phyloP scores from a whole-genome alignment of 2,888 invertebrate species.

The Balanococcus diminutus region DNA sequence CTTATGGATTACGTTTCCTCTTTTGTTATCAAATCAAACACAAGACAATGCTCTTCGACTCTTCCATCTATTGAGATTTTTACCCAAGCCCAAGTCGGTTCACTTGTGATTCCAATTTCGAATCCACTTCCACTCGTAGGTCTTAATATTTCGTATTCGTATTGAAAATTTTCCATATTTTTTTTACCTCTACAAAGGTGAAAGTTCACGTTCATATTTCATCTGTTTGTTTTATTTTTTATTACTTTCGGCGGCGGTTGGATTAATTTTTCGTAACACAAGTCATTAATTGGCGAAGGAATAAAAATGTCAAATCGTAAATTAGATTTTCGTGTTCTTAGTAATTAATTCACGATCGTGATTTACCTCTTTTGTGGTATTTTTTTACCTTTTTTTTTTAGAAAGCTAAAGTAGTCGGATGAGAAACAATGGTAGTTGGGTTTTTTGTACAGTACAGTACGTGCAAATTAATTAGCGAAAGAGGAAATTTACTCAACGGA shows the following conservation, averaged over 20 bases:
- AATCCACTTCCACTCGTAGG: too few relatives aligned
- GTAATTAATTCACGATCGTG: not conserved
- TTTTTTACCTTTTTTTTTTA: not conserved
- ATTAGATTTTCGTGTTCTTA: not conserved
- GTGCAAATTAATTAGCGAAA: not conserved
- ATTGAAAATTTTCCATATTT: not conserved
- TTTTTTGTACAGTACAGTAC: not conserved
- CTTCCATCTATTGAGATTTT: too few relatives aligned
- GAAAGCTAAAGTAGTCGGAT: not conserved
- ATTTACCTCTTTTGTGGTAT: not conserved
- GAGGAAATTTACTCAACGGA: not conserved
- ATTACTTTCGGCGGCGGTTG: not conserved
- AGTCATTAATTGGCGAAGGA: slow-evolving; percentile 8
- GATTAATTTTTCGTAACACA: not conserved
- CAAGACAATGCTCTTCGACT: not conserved
- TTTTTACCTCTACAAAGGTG: not conserved
- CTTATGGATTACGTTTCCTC: not conserved
- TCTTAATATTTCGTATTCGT: too few relatives aligned
- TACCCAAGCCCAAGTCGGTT: not conserved
- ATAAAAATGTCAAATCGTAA: slow-evolving; percentile 1
- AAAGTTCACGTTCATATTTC: not conserved
- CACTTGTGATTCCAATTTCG: not conserved
- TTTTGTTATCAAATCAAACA: not conserved
- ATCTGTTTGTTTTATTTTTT: not conserved
- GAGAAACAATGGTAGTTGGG: not conserved